Percentiles rank a stretch among this genome's conserved stretches.
phyloP scores from a whole-genome alignment of 2,888 invertebrate species.

The Rhodophaea formosa region DNA sequence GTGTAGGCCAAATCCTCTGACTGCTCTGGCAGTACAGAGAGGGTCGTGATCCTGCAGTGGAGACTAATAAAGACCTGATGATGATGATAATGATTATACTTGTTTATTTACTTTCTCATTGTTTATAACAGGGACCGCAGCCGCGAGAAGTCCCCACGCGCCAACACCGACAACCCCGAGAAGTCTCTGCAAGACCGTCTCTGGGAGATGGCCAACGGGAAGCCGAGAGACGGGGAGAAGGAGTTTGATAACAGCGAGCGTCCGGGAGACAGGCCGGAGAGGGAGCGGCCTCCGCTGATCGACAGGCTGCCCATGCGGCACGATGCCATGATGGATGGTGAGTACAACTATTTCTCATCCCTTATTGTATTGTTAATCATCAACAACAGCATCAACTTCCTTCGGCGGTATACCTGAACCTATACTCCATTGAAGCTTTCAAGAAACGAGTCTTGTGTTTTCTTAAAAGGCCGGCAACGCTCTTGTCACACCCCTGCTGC shows the following conservation, averaged over 20 bases:
- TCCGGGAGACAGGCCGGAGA: background rate
- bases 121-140: slow-evolving; percentile 48
- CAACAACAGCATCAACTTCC: no score
- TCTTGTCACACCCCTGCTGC: no score
- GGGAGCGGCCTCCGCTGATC: slow-evolving; percentile 27
- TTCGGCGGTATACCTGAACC: no score
- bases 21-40: no score
- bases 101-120: slow-evolving; percentile 3
- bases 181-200: slow-evolving; percentile 73
- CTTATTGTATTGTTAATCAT: no score
- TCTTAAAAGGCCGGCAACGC: no score
- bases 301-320: slow-evolving; percentile 30
- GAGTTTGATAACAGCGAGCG: slow-evolving; percentile 15
- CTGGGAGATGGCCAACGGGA: slow-evolving; percentile 79
- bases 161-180: slow-evolving; percentile 38
- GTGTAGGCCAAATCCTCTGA: no score
- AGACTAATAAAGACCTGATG: no score
- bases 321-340: slow-evolving; percentile 12
- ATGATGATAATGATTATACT: no score
- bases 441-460: no score
- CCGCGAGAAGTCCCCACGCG: slow-evolving; percentile 63
- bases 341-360: background rate
- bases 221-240: slow-evolving; percentile 33
- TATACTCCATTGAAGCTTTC: no score
- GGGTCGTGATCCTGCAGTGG: no score